Evolutionary conservation across 2,888 invertebrate genomes (phyloP), one percentile per base, ranked within the genome.

Genomic region (Mythimna ferrago): DNA sequence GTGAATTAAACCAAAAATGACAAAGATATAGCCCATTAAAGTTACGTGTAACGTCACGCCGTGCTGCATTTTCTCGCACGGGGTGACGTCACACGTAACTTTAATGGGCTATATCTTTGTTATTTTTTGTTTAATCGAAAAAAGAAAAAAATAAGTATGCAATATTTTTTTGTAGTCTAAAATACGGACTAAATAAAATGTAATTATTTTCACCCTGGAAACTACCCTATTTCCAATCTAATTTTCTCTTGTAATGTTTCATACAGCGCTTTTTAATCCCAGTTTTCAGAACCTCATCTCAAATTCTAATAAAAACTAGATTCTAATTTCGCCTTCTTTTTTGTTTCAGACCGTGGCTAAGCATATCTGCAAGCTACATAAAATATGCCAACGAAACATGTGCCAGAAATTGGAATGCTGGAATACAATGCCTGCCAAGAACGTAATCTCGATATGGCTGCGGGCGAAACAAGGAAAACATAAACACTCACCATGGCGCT

Each of bases 371-470:
- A 62, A 78, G 82, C 80, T 84, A 83, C 83, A 90, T 90, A 92
- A 76, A 94, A 90, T 89, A 95, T 94, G 94, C 91, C 89, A 91
- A 90, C 89, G 81, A 90, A 94, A 91, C 86, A 96, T 95, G 95
- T 90, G 90, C 92, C 92, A 91, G 90, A 92, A 91, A 93, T 88
- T 89, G 89, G 89, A 92, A 90, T 93, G 90, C 89, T 90, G 89
- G 89, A 93, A 94, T 88, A 93, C 92, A 93, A 95, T 94, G 94
- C 94, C 93, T 90, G 94, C 95, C 94, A 95, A 94, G 91, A 96
- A 94, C 87, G 92, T 95, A 92, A 96, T 96, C 90, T 94, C 92
- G 84, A 95, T 95, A 95, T 96, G 96, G 96, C 92, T 96, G 89
- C 94, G 94, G 89, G 93, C 92, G 81, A 95, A 93, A 91, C 95